Evolutionary conservation across 2,888 invertebrate genomes (phyloP), one percentile per base, ranked within the genome.

Genomic region (Alsophila aescularia): DNA sequence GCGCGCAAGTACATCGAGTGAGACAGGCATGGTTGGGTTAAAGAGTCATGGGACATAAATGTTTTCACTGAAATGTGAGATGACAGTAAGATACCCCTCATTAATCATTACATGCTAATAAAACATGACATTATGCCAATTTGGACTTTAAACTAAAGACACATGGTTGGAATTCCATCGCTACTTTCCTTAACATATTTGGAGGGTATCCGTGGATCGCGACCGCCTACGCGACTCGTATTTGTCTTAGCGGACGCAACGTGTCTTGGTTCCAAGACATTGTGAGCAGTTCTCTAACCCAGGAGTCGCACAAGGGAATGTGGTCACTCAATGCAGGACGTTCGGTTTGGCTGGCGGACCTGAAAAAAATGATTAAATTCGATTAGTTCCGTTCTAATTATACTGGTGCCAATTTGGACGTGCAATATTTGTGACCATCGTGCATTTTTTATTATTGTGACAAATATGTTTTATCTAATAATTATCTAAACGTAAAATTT

Each of bases 161-260:
- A 29, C 27, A 50, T 24, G 34, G 49, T 55, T 34, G 8, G 51
- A 36, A 45, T 45, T 29, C 42, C 48, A 43, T 34, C 18, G 41
- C 39, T 52, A 48, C 34, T 35, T 39, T 57, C 31, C 45, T 49
- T 24, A 48, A 37, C 21, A 43, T 52, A 57, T 39, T 48, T 57
- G 57, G 57, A 57, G 57, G 57, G 57, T 57, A 57, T 57, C 43
- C 47, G 52, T 50, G 41, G 4, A 50, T 34, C 12, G 35, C 29
- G 39, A 31, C 34, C 29, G 37, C 41, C 36, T 18, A 40, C 36
- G 48, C 53, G 44, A 44, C 44, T 56, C 50, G n/a, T 81, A 78
- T 77, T 77, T 81, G 79, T 83, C 78, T 69, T 52, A 77, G 77
- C 81, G 90, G 90, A 90, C 90, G 90, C 83, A 75, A 68, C 58